These are phyloP conservation scores for Papilio polytes DNA, from an alignment of 1,140 invertebrate species.

Conservation along the genomic window DNA sequence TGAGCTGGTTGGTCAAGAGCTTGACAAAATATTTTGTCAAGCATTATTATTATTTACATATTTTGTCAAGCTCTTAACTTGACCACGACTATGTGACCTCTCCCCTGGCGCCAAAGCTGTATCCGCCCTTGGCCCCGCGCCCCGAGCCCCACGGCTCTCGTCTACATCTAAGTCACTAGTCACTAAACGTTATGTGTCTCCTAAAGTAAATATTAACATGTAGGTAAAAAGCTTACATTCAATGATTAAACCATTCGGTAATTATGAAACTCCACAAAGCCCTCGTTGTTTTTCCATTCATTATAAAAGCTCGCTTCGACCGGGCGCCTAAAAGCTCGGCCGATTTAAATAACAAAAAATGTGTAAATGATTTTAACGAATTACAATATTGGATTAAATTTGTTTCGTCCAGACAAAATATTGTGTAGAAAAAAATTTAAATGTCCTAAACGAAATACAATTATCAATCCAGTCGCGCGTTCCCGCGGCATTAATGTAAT, in stretches of 20 bases:
- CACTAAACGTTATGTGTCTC: neutral
- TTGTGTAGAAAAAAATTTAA: neutral
- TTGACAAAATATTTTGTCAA: too few species aligned
- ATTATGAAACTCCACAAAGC: slow-evolving; percentile 13
- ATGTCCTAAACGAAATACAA: slow-evolving; percentile 3
- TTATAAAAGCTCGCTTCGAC: neutral
- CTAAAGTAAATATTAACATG: neutral
- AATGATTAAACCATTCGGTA: neutral
- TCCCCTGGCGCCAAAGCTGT: too few species aligned
- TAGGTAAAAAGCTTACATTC: neutral
- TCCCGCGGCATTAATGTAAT: neutral
- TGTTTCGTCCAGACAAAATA: neutral
- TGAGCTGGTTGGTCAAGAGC: too few species aligned
- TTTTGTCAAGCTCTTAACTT: too few species aligned
- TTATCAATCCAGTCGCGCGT: neutral
- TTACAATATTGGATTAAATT: slow-evolving; percentile 20
- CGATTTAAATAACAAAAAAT: slow-evolving; percentile 24
- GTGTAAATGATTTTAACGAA: slow-evolving; percentile 23
- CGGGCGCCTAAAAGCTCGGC: neutral
- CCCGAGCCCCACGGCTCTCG: too few species aligned
- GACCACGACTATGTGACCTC: too few species aligned
- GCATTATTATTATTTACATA: too few species aligned
- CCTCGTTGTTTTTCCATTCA: slow-evolving; percentile 16
- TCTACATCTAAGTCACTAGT: too few species aligned
- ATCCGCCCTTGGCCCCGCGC: too few species aligned